Evolutionary conservation across 2,797 vertebrate genomes (phyloP), one percentile per base, ranked within the genome.

Genomic region (Manis pentadactyla): DNA sequence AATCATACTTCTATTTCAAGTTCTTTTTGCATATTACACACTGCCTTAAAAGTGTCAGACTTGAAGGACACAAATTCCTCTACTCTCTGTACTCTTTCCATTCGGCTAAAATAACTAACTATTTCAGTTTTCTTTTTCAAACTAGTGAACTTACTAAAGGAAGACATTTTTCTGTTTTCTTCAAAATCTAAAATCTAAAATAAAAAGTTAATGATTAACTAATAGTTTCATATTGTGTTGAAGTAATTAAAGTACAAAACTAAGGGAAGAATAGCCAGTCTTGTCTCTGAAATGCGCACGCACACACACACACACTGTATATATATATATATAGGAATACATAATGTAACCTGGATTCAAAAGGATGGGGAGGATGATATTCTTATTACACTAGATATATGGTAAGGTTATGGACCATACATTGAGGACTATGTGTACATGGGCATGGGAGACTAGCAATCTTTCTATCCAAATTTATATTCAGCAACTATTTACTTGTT

Each of bases 191-290:
- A 46, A 64, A 34, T 23, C 15, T 53, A 18, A 27, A 81, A 39
- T 66, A 4, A 59, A 57, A 34, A 0, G 63, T 37, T 1, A 55
- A 51, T 51, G 75, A 19, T 59, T 91, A 42, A 25, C 1, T 55
- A 46, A 21, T 49, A 55, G 51, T 57, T 86, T 53, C 15, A 27
- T 69, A 31, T 46, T 57, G 11, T 42, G 6, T 86, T 23, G 10
- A 69, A 90, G 17, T 49, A 77, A 90, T 39, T 31, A 73, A 2
- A 74, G 37, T 7, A 18, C 17, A 31, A 66, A 39, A 84, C 1
- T 27, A 59, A 64, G 0, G 0, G 4, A 18, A 11, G 12, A n/a
- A 46, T 68, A 15, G 0, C 7, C 5, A 23, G 4, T 63, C 27
- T 17, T 46, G 23, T 23, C 27, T 27, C 12, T 34, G 4, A 86